These are phyloP conservation scores for Serilophus lunatus DNA, from an alignment of 2,113 vertebrate species.

Conservation along the genomic window DNA sequence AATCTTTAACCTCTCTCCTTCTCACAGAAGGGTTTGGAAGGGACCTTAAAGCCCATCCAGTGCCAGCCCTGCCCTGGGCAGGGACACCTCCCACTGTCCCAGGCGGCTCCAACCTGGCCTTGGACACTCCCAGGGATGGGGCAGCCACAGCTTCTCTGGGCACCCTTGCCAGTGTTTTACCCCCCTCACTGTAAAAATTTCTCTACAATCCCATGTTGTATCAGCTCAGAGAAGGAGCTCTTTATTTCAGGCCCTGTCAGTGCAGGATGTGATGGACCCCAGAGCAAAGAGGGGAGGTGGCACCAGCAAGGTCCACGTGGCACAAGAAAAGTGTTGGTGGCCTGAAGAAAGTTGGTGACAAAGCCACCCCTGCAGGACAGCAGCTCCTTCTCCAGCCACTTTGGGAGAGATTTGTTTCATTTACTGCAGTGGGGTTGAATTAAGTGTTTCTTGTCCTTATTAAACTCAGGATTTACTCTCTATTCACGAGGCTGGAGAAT, in stretches of 20 bases:
- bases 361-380: not conserved
- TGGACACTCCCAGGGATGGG: not conserved
- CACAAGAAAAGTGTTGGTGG: not conserved
- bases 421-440: not conserved
- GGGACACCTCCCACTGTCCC: not conserved
- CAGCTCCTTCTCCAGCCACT: not conserved
- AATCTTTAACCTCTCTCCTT: not conserved
- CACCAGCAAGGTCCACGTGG: not conserved
- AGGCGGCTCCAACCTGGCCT: not conserved
- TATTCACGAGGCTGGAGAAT: not conserved
- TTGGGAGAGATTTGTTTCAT: not conserved
- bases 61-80: not conserved
- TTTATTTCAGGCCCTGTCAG: not conserved
- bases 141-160: not conserved
- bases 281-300: not conserved
- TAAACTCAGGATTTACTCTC: conserved; percentile 21
- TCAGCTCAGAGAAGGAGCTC: not conserved
- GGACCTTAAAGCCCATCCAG: not conserved
- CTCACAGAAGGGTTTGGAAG: too few relatives aligned
- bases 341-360: not conserved
- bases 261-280: not conserved
- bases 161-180: not conserved
- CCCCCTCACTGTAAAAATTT: not conserved
- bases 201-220: not conserved
- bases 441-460: not conserved